phyloP scores from a whole-genome alignment of 2,113 vertebrate species.

The Corydoras maculifer region DNA sequence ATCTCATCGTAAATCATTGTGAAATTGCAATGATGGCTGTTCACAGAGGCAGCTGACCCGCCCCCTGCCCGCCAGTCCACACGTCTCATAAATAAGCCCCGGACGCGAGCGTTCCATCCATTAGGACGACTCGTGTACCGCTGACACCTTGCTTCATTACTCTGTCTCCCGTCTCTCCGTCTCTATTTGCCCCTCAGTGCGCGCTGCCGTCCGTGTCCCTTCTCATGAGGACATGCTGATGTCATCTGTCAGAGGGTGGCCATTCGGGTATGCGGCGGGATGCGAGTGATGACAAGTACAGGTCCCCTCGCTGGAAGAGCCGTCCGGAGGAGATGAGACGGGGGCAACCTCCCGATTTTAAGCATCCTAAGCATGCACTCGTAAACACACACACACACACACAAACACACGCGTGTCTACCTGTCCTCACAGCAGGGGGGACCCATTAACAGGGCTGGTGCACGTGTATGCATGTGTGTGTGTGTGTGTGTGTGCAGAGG shows the following conservation, averaged over 20 bases:
- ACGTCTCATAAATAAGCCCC: conserved; percentile 62
- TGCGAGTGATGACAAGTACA: conserved; percentile 29
- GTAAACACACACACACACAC: background rate
- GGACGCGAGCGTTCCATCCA: conserved; percentile 55
- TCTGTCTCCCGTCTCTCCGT: background rate
- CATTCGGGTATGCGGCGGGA: conserved; percentile 5
- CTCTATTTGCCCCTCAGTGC: no score
- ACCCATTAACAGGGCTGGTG: background rate
- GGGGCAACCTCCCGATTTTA: background rate
- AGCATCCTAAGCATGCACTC: background rate
- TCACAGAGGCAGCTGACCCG: conserved; percentile 52
- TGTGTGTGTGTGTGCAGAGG: conserved; percentile 30
- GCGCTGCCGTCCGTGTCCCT: background rate
- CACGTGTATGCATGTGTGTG: conserved; percentile 11
- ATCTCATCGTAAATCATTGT: conserved; percentile 62
- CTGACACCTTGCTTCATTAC: conserved; percentile 41
- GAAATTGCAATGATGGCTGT: conserved; percentile 65
- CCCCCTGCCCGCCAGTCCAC: conserved; percentile 39
- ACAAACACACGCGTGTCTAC: background rate
- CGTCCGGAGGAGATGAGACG: conserved; percentile 11
- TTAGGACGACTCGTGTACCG: conserved; percentile 49
- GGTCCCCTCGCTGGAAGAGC: conserved; percentile 24
- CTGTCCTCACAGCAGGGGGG: conserved; percentile 6
- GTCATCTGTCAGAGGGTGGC: conserved; percentile 23
- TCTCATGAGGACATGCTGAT: conserved; percentile 19